A percentile compares a stretch with the other conserved stretches of the same genome.
These are phyloP conservation scores for Pristionchus mayeri DNA, from an alignment of 2,888 invertebrate species.

Conservation along the genomic window DNA sequence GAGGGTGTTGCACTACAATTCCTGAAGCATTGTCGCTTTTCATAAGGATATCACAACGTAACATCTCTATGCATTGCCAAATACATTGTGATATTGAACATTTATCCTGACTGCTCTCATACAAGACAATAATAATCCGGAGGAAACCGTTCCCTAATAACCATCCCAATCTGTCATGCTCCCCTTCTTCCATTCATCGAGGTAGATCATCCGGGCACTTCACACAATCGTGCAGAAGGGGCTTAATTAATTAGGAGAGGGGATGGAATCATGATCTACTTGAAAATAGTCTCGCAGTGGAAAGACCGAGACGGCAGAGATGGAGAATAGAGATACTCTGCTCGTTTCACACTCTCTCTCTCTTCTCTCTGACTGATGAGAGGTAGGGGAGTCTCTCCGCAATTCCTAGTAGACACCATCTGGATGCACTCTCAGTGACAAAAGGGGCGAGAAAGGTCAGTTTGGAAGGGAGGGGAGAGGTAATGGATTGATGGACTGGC, in stretches of 20 bases:
- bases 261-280: background rate
- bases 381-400: too few relatives aligned
- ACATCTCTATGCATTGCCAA: too few relatives aligned
- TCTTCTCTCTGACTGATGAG: too few relatives aligned
- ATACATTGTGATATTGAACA: too few relatives aligned
- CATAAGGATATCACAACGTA: too few relatives aligned
- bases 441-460: slow-evolving; percentile 24
- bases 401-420: too few relatives aligned
- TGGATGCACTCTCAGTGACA: background rate
- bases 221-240: background rate
- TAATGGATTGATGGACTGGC: slow-evolving; percentile 24
- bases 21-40: too few relatives aligned
- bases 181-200: background rate
- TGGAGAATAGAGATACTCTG: background rate
- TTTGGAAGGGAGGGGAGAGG: background rate
- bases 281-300: background rate
- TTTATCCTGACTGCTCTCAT: too few relatives aligned
- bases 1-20: too few relatives aligned
- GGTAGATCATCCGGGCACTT: slow-evolving; percentile 27
- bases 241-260: slow-evolving; percentile 1
- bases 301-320: background rate
- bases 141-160: background rate
- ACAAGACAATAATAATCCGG: too few relatives aligned
- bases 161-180: background rate
- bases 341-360: too few relatives aligned